Evolutionary conservation across 92 coral and sea anemone genomes (phyloP).

Genomic region (Phenganax subtilis): DNA sequence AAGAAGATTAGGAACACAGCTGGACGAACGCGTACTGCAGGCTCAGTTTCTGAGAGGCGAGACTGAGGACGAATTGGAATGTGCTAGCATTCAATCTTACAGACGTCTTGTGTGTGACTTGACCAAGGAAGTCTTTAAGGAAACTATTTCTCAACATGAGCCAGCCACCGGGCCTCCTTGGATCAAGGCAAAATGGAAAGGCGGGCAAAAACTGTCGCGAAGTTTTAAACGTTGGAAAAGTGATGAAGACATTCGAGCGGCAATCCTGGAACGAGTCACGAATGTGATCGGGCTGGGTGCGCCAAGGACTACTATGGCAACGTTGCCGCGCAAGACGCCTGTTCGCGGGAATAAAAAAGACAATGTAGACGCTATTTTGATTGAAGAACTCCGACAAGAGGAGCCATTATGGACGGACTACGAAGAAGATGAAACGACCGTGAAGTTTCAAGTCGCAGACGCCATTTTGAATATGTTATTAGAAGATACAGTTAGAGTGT

Average conservation of each 20-base stretch:
- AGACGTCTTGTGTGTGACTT: constrained; percentile 72
- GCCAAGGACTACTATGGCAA: constrained; percentile 75
- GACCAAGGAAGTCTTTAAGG: constrained; percentile 76
- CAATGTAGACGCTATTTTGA: constrained; percentile 89
- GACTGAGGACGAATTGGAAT: constrained; percentile 62
- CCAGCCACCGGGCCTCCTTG: constrained; percentile 74
- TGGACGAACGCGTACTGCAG: constrained; percentile 55
- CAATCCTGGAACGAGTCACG: constrained; percentile 72
- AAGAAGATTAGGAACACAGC: constrained; percentile 57
- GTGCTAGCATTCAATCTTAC: constrained; percentile 66
- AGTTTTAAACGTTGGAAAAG: constrained; percentile 64
- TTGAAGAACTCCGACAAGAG: constrained; percentile 90
- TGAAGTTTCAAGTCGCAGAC: constrained; percentile 97
- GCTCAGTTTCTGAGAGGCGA: constrained; percentile 58
- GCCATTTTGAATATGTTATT: constrained; percentile 79
- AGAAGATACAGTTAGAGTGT: constrained; percentile 86
- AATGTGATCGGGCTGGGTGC: constrained; percentile 85
- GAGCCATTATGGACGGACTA: constrained; percentile 97
- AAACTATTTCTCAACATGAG: constrained; percentile 64
- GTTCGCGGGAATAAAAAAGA: constrained; percentile 90
- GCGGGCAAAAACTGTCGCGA: constrained; percentile 42
- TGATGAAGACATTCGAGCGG: constrained; percentile 65
- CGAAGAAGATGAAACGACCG: constrained; percentile 90
- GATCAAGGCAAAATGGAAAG: constrained; percentile 73
- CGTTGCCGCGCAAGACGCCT: constrained; percentile 90